Conservation (phyloP, 2,113 vertebrate species). For the Ctenomys sociabilis region DNA sequence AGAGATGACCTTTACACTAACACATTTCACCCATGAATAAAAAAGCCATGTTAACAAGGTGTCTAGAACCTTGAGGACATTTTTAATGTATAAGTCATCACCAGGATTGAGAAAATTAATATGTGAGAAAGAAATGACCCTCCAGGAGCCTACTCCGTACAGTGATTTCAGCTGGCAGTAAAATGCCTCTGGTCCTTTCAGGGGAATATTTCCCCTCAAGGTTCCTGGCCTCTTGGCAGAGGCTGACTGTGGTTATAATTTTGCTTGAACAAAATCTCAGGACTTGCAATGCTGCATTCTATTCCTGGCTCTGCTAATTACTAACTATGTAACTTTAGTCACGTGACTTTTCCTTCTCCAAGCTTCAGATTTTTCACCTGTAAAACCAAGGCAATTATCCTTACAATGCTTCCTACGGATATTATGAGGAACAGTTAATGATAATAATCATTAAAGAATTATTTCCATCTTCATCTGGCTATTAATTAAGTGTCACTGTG, state of each 20-base stretch:
- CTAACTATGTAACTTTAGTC: not conserved
- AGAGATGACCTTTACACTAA: not conserved
- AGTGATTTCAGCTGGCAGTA: not conserved
- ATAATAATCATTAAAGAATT: slow-evolving; percentile 59
- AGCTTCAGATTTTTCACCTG: slow-evolving; percentile 51
- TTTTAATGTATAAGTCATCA: slow-evolving; percentile 6
- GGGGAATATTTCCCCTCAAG: not conserved
- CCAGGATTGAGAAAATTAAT: slow-evolving; percentile 8
- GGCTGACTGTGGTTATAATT: not conserved
- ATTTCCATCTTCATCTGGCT: slow-evolving; percentile 12
- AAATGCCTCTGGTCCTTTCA: not conserved
- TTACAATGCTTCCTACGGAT: slow-evolving; percentile 24
- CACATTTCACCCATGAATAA: not conserved
- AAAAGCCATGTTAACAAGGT: slow-evolving; percentile 4
- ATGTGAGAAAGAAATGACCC: not conserved
- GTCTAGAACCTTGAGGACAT: not conserved
- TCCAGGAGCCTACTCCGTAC: not conserved
- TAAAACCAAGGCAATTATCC: slow-evolving; percentile 43
- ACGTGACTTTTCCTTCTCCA: not conserved
- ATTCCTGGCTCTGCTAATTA: slow-evolving; percentile 1
- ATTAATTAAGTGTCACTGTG: slow-evolving; percentile 56
- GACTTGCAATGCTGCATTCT: not conserved
- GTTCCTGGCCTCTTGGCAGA: not conserved
- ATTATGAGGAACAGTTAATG: slow-evolving; percentile 8
- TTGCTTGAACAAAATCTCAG: slow-evolving; percentile 38